Percentiles rank a stretch among this genome's conserved stretches.
Conservation (phyloP, 2,113 vertebrate species). For the Sphaerodactylus townsendi region DNA sequence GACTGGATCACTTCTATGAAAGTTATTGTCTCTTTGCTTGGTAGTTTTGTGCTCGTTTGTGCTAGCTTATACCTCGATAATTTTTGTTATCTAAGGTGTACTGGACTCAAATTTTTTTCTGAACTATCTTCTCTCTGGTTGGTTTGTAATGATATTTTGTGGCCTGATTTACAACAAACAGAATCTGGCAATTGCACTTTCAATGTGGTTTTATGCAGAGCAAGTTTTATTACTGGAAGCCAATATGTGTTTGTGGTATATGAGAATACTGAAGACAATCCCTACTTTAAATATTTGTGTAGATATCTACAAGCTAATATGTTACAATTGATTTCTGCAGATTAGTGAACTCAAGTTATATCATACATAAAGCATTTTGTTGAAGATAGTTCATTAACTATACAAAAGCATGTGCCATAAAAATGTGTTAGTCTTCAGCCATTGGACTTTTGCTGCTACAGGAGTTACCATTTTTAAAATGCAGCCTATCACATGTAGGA, state of each 20-base stretch:
- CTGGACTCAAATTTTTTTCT: too few species aligned
- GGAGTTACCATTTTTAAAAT: neutral
- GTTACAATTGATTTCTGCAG: neutral
- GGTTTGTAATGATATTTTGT: neutral
- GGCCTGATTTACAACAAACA: neutral
- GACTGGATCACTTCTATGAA: too few species aligned
- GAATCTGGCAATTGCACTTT: neutral
- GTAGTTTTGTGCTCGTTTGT: too few species aligned
- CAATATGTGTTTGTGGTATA: neutral
- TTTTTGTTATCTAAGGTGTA: too few species aligned
- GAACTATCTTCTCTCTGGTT: too few species aligned
- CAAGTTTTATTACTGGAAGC: neutral
- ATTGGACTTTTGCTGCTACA: neutral
- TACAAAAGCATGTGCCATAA: neutral
- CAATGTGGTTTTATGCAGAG: neutral
- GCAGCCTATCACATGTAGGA: neutral
- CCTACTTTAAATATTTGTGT: neutral
- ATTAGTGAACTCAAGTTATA: neutral
- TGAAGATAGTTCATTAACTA: neutral
- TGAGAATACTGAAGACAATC: neutral
- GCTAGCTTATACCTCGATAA: too few species aligned
- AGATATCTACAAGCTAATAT: neutral
- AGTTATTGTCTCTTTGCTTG: too few species aligned
- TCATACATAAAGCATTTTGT: neutral
- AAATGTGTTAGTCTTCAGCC: too few species aligned